These are phyloP conservation scores for Uria aalge DNA, from an alignment of 2,113 vertebrate species.

Conservation along the genomic window DNA sequence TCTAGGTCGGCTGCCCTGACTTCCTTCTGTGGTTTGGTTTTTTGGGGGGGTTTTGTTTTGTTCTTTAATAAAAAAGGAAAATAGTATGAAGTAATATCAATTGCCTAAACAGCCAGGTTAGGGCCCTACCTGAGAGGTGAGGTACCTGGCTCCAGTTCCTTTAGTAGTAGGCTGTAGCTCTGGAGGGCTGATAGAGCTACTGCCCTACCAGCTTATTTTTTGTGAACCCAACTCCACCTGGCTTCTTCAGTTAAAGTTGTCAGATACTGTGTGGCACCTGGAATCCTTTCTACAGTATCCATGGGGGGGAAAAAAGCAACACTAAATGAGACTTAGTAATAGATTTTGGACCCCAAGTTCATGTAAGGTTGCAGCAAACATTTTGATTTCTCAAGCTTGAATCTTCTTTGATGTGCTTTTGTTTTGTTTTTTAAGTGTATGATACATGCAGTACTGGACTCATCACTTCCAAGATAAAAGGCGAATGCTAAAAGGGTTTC, in stretches of 20 bases:
- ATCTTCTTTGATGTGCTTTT: constrained; percentile 28
- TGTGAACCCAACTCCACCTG: not conserved
- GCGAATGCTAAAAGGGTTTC: not conserved
- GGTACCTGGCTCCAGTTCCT: not conserved
- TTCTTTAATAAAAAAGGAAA: not conserved
- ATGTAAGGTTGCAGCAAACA: not conserved
- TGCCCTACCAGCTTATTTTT: not conserved
- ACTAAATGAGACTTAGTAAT: not conserved
- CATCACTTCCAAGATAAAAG: constrained; percentile 35
- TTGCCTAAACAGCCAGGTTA: not conserved
- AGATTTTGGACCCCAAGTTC: not conserved
- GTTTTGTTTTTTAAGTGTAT: not conserved
- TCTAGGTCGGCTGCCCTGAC: not conserved
- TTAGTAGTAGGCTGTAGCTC: not conserved
- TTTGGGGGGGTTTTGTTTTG: not conserved
- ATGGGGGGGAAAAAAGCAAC: not conserved
- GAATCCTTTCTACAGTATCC: not conserved
- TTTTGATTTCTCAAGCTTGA: not conserved
- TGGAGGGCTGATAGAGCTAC: not conserved
- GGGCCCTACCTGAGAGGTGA: not conserved
- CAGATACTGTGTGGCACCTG: not conserved
- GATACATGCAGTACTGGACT: not conserved
- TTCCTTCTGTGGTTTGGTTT: not conserved
- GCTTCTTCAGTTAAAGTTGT: not conserved
- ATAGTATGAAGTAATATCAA: not conserved